Conservation (phyloP, 2,113 vertebrate species). For the Strigops habroptila region DNA sequence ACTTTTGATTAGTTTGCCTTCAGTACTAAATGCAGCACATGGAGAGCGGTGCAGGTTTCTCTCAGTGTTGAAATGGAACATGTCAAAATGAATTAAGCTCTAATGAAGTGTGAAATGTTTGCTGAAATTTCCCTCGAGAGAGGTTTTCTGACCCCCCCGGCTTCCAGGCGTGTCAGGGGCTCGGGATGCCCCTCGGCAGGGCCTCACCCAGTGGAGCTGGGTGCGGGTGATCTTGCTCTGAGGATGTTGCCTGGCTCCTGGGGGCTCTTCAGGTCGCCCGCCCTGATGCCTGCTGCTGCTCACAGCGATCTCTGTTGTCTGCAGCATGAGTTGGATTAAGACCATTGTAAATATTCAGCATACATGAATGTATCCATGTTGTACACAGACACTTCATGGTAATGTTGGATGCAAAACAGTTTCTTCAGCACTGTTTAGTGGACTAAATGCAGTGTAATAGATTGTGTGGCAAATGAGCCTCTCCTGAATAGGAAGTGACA, state of each 20-base stretch:
- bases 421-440: background rate
- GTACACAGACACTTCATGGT: background rate
- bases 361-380: fast-evolving
- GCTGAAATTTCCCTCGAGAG: background rate
- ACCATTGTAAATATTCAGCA: background rate
- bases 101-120: background rate
- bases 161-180: background rate
- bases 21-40: background rate
- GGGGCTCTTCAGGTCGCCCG: fast-evolving
- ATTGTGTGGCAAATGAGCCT: background rate
- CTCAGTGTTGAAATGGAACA: background rate
- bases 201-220: fast-evolving
- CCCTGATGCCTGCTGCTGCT: fast-evolving
- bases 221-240: background rate
- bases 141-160: background rate
- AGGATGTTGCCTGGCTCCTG: background rate
- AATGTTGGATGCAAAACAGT: background rate
- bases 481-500: background rate
- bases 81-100: background rate
- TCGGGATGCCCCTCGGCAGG: fast-evolving
- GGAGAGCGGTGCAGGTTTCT: background rate
- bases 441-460: background rate
- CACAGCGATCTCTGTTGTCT: background rate
- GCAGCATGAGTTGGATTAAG: background rate
- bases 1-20: background rate